Evolutionary conservation across 35 echinoderm and acorn worm genomes (phyloP).

Genomic region (Patiria miniata): DNA sequence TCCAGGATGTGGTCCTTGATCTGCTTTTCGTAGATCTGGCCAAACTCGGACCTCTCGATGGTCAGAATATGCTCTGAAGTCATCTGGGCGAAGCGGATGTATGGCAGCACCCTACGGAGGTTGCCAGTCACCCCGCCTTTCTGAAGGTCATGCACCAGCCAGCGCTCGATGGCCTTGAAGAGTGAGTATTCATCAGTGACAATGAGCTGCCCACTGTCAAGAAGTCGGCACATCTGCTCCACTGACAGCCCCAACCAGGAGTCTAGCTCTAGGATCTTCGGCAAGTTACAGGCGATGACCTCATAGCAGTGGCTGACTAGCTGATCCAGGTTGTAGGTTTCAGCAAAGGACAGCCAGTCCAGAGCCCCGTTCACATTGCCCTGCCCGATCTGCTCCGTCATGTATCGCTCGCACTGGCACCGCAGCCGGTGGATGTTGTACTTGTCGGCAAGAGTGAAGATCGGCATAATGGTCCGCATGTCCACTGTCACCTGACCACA

Average conservation of each 20-base stretch:
- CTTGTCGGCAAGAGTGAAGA: conserved; percentile 62
- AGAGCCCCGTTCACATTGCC: conserved; percentile 50
- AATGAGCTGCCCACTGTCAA: conserved; percentile 27
- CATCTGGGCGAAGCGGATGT: conserved; percentile 52
- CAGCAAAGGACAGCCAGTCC: conserved; percentile 54
- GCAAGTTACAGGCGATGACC: conserved; percentile 47
- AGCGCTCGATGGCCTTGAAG: conserved; percentile 43
- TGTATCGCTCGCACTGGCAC: conserved; percentile 45
- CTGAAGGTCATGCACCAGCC: conserved; percentile 35
- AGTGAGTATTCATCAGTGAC: conserved; percentile 50
- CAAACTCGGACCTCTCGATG: conserved; percentile 57
- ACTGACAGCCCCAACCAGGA: conserved; percentile 42
- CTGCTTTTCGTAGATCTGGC: conserved; percentile 35
- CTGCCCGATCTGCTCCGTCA: conserved; percentile 57
- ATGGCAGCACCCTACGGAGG: conserved; percentile 3
- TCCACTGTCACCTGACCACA: conserved; percentile 36
- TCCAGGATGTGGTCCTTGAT: conserved; percentile 51
- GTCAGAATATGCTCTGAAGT: conserved; percentile 33
- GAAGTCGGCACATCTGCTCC: conserved; percentile 41
- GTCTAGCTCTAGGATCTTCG: conserved; percentile 4
- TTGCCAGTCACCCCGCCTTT: conserved; percentile 1
- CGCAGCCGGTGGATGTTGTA: conserved; percentile 50
- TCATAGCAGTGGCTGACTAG: conserved; percentile 41
- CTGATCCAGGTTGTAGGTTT: conserved; percentile 43
- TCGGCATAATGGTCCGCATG: conserved; percentile 40